Evolutionary conservation across 35 echinoderm and acorn worm genomes (phyloP).

Genomic region (Lytechinus pictus): DNA sequence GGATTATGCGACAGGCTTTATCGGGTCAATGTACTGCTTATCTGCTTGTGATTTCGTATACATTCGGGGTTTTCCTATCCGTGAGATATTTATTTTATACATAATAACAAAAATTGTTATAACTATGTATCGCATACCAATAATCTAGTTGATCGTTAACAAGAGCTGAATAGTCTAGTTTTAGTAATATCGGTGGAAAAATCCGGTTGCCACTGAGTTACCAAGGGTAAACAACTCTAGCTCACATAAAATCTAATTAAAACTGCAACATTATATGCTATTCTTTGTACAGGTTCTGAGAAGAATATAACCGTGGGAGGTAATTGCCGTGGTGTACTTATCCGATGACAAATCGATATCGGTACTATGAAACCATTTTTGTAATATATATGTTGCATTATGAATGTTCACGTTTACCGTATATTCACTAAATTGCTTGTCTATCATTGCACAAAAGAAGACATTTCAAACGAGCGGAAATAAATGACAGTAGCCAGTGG

Average conservation of each 20-base stretch:
- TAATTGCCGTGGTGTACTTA: not conserved
- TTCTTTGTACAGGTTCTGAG: not conserved
- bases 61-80: no score
- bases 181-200: no score
- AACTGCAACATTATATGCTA: not conserved
- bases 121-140: no score
- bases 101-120: no score
- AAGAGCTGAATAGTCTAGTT: no score
- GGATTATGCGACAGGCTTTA: no score
- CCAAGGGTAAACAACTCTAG: not conserved
- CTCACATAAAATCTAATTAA: not conserved
- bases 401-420: not conserved
- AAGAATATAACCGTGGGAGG: not conserved
- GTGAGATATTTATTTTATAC: no score
- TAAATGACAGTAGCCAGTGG: not conserved
- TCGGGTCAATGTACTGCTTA: no score
- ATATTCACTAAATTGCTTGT: not conserved
- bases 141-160: no score
- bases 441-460: not conserved
- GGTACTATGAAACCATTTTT: not conserved
- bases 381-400: not conserved
- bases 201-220: not conserved
- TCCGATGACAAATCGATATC: not conserved
- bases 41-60: no score
- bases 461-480: not conserved